phyloP scores from a whole-genome alignment of 2,797 vertebrate genomes.

The Microctenopoma lineatum region DNA sequence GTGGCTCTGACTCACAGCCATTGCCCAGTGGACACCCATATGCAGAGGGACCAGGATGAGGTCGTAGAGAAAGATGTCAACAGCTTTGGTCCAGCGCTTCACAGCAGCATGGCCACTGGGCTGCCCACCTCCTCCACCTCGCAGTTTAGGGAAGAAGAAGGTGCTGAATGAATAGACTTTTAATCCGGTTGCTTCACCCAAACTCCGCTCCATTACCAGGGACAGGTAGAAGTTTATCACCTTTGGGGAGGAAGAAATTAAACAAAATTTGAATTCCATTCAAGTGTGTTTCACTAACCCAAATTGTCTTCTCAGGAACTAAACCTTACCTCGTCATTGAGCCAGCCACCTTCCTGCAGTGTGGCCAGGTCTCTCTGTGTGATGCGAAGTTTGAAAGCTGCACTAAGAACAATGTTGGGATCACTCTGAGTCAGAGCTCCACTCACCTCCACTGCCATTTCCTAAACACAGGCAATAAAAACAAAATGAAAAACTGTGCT shows the following conservation, averaged over 20 bases:
- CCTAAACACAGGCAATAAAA: slow-evolving; percentile 75
- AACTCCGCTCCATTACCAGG: slow-evolving; percentile 88
- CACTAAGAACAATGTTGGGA: slow-evolving; percentile 87
- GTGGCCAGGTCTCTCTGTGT: slow-evolving; percentile 92
- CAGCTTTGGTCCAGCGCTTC: slow-evolving; percentile 91
- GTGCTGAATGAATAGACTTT: slow-evolving; percentile 91
- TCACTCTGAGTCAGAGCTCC: slow-evolving; percentile 83
- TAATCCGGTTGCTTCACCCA: slow-evolving; percentile 72
- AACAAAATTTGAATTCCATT: not conserved
- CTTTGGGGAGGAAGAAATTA: slow-evolving; percentile 52
- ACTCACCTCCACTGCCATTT: slow-evolving; percentile 89
- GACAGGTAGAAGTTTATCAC: slow-evolving; percentile 96
- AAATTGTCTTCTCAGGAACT: not conserved
- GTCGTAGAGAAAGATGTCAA: slow-evolving; percentile 90
- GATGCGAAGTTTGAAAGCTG: slow-evolving; percentile 90
- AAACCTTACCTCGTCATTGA: slow-evolving; percentile 90
- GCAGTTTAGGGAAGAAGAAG: slow-evolving; percentile 92
- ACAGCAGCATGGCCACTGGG: slow-evolving; percentile 86
- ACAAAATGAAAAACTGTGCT: not conserved
- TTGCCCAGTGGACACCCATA: slow-evolving; percentile 89
- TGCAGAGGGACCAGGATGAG: slow-evolving; percentile 92
- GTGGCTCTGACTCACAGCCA: slow-evolving; percentile 80
- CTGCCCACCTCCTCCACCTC: slow-evolving; percentile 70
- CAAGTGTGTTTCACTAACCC: not conserved
- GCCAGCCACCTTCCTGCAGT: slow-evolving; percentile 87